Evolutionary conservation across 2,113 vertebrate species (phyloP).

Genomic region (Condylura cristata): DNA sequence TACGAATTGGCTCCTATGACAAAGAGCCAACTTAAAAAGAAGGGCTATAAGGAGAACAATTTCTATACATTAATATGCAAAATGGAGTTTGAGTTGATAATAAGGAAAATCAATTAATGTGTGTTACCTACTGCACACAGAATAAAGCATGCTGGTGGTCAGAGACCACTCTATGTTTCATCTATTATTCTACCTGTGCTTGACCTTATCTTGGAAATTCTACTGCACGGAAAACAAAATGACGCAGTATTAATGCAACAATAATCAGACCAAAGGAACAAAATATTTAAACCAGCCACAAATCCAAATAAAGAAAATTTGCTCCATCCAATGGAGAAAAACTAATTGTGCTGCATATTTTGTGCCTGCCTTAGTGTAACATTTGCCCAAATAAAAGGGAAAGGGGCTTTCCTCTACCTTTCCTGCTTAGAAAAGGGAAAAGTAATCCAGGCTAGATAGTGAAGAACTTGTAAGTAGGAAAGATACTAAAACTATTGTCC

Average conservation of each 20-base stretch:
- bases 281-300: neutral
- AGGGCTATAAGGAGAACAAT: neutral
- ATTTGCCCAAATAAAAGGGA: neutral
- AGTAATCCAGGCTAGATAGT: neutral
- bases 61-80: neutral
- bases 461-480: neutral
- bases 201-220: slow-evolving; percentile 5
- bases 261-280: neutral
- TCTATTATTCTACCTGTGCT: neutral
- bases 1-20: neutral
- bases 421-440: neutral
- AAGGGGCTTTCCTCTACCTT: neutral
- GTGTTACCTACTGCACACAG: neutral
- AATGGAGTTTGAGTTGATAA: neutral
- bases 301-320: neutral
- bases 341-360: neutral
- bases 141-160: slow-evolving; percentile 30
- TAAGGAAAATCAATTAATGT: slow-evolving; percentile 35
- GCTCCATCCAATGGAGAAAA: neutral
- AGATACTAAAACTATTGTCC: neutral
- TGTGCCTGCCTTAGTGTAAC: neutral
- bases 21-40: neutral
- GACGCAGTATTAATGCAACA: neutral
- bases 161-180: neutral
- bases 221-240: neutral